Evolutionary conservation across 2,888 invertebrate species (phyloP).

Genomic region (Strigamia crassipes): DNA sequence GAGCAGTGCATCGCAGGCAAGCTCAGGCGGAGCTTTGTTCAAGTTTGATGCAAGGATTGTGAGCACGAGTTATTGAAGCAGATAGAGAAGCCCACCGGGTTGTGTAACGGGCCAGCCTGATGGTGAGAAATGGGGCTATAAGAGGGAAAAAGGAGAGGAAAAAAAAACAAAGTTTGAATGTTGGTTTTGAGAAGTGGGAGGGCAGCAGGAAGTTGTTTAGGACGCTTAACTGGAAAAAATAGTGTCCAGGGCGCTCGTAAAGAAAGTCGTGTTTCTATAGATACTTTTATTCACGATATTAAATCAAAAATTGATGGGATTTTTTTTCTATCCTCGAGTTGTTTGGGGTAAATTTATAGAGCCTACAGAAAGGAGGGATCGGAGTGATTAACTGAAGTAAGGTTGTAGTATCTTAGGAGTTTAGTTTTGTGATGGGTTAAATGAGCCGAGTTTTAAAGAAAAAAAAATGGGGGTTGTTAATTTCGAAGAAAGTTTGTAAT

Average conservation of each 20-base stretch:
- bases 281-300: slow-evolving; percentile 22
- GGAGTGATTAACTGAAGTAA: not conserved
- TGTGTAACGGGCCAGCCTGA: not conserved
- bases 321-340: not conserved
- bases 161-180: slow-evolving; percentile 1
- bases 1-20: too few species aligned
- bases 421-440: not conserved
- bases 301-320: not conserved
- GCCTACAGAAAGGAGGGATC: not conserved
- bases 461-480: too few species aligned
- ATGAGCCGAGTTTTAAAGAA: not conserved
- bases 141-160: not conserved
- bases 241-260: slow-evolving; percentile 28
- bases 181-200: slow-evolving; percentile 10
- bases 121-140: slow-evolving; percentile 18
- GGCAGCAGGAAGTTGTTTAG: slow-evolving; percentile 1
- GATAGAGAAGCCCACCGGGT: slow-evolving; percentile 6
- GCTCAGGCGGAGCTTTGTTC: not conserved
- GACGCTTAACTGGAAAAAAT: slow-evolving; percentile 4
- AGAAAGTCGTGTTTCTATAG: not conserved
- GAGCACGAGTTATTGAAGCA: not conserved
- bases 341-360: not conserved
- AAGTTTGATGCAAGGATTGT: slow-evolving; percentile 5
- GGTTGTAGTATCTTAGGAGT: not conserved
- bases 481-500: not conserved